Conservation (phyloP, 1,140 invertebrate species). For the Ditylenchus dipsaci region DNA sequence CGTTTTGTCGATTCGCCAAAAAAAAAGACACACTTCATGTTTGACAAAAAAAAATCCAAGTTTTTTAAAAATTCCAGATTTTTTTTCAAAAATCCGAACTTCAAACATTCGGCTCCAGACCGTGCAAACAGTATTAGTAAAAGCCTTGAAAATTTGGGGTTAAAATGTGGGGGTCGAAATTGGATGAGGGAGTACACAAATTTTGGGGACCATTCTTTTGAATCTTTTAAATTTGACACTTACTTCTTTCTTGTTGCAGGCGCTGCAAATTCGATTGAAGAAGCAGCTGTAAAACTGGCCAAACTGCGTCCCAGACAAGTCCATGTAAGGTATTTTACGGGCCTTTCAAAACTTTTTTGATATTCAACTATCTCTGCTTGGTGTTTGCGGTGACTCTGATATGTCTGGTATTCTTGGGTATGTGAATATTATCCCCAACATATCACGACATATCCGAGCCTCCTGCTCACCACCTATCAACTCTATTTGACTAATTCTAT, state of each 20-base stretch:
- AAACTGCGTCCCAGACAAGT: constrained; percentile 73
- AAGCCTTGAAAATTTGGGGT: too few species aligned
- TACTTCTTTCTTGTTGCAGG: constrained; percentile 54
- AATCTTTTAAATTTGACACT: too few species aligned
- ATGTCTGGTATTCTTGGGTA: constrained; percentile 59
- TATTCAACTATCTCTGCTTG: background rate
- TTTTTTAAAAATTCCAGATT: too few species aligned
- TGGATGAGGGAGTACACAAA: too few species aligned
- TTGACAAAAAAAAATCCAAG: too few species aligned
- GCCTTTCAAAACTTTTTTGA: background rate
- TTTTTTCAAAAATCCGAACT: too few species aligned
- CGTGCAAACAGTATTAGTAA: too few species aligned
- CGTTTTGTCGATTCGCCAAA: too few species aligned
- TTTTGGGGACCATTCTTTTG: too few species aligned
- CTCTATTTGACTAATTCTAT: background rate
- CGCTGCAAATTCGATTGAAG: constrained; percentile 93
- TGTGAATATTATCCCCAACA: constrained; percentile 31
- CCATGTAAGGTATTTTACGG: constrained; percentile 49
- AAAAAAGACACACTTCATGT: too few species aligned
- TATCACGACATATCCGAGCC: constrained; percentile 55
- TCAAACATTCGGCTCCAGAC: too few species aligned
- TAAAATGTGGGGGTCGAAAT: too few species aligned
- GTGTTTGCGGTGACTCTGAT: constrained; percentile 45
- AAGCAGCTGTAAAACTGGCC: constrained; percentile 89
- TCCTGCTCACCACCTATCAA: background rate